phyloP scores from a whole-genome alignment of 2,113 vertebrate species.

The Melanostigma gelatinosum region DNA sequence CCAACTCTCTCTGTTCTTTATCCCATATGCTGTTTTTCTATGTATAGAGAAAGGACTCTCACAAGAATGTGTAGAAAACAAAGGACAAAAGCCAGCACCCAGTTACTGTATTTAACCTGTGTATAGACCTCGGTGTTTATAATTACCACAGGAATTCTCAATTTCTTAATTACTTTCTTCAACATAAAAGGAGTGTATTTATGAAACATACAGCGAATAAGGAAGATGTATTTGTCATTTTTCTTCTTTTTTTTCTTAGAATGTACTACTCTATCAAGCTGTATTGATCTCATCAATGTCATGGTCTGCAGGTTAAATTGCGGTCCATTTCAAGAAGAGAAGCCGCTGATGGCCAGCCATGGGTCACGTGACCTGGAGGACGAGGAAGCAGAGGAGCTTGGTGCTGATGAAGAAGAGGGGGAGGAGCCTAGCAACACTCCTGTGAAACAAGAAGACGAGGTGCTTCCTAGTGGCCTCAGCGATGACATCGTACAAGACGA shows the following conservation, averaged over 20 bases:
- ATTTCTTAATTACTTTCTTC: neutral
- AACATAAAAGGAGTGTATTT: neutral
- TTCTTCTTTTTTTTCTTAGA: neutral
- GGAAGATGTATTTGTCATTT: neutral
- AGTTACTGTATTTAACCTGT: neutral
- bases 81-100: neutral
- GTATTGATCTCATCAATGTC: constrained; percentile 2
- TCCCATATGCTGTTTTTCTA: constrained; percentile 29
- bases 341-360: constrained; percentile 85
- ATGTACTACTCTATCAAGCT: neutral
- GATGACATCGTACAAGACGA: constrained; percentile 86
- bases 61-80: constrained; percentile 23
- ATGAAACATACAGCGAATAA: neutral
- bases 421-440: constrained; percentile 78
- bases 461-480: constrained; percentile 76
- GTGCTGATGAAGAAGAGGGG: constrained; percentile 91
- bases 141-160: neutral
- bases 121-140: neutral
- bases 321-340: constrained; percentile 91
- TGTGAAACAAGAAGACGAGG: constrained; percentile 84
- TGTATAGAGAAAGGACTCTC: constrained; percentile 19
- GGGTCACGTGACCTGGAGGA: constrained; percentile 91
- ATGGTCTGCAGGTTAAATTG: constrained; percentile 87
- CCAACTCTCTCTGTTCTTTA: constrained; percentile 22
- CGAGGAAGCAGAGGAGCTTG: constrained; percentile 91